Conservation (phyloP, 2,797 vertebrate species). For the Schizothorax lantsangensis region DNA sequence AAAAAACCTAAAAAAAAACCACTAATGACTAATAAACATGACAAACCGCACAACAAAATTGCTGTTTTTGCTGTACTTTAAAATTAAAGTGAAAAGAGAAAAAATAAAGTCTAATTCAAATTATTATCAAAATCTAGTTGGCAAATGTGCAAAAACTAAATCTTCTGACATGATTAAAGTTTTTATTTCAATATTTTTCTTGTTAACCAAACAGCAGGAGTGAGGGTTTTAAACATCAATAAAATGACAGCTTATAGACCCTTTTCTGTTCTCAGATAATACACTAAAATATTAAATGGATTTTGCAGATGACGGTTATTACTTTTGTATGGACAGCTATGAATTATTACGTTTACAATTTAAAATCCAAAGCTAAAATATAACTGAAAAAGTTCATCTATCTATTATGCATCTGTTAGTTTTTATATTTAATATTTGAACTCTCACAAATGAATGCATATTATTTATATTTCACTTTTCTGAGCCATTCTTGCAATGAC, state of each 20-base stretch:
- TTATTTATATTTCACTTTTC: background rate
- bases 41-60: background rate
- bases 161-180: background rate
- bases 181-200: background rate
- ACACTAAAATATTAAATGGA: background rate
- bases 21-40: background rate
- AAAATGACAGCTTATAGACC: background rate
- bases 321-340: background rate
- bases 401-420: background rate
- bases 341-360: background rate
- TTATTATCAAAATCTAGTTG: background rate
- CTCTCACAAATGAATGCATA: background rate
- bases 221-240: background rate
- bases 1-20: background rate
- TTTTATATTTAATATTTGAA: background rate
- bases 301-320: background rate
- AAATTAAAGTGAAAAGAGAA: background rate
- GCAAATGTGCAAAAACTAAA: background rate
- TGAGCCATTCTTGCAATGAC: background rate
- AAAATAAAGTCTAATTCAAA: background rate
- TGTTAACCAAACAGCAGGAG: background rate
- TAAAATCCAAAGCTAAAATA: background rate
- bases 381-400: background rate
- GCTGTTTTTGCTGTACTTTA: background rate
- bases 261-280: slow-evolving; percentile 5